Percentiles rank a stretch among this genome's conserved stretches.
Evolutionary conservation across 2,888 invertebrate species (phyloP).

Genomic region (Mesoligia furuncula): DNA sequence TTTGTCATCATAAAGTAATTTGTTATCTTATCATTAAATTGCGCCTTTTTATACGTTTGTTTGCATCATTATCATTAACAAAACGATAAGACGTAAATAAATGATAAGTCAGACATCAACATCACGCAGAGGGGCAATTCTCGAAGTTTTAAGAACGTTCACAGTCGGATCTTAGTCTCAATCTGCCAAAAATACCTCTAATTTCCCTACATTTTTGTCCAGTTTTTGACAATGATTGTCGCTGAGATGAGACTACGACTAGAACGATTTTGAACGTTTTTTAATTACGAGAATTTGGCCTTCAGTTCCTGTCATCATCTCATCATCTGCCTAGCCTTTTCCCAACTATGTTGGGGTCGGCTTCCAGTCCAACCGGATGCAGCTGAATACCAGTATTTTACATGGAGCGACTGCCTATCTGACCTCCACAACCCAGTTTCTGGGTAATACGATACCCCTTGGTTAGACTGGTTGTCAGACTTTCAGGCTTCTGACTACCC

Average conservation of each 20-base stretch:
- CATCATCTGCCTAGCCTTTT: no score
- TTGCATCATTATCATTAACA: conserved; percentile 26
- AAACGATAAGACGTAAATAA: conserved; percentile 32
- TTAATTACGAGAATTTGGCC: background rate
- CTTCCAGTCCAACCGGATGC: no score
- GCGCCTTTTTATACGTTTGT: conserved; percentile 22
- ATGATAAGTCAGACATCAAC: conserved; percentile 10
- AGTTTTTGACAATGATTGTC: background rate
- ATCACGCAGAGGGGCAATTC: background rate
- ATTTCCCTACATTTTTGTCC: background rate
- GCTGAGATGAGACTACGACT: background rate
- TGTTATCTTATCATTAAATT: conserved; percentile 30
- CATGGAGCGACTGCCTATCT: no score
- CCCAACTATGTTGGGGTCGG: no score
- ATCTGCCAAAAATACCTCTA: background rate
- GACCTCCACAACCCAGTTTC: no score
- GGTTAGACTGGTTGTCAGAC: no score
- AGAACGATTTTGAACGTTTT: background rate
- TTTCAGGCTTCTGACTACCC: no score
- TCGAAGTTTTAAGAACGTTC: no score
- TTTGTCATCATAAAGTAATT: background rate
- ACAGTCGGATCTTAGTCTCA: no score
- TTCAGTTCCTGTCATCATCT: background rate
- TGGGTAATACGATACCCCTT: no score
- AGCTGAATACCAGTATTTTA: no score